A percentile compares a stretch with the other conserved stretches of the same genome.
Conservation (phyloP, 1,140 invertebrate species). For the Trachymyrmex septentrionalis region DNA sequence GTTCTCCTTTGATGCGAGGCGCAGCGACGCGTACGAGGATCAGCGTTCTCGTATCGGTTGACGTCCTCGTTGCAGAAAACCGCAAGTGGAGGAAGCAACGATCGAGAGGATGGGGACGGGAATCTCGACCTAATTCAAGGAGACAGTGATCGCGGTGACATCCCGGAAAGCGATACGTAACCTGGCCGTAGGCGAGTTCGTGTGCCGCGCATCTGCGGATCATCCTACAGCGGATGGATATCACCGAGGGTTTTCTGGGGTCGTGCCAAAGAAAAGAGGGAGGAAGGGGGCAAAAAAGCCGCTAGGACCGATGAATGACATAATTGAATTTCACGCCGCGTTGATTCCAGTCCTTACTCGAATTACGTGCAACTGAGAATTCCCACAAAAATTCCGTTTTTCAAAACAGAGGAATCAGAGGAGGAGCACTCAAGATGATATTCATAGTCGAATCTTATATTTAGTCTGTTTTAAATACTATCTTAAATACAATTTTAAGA, state of each 20-base stretch:
- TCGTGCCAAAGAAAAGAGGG: not conserved
- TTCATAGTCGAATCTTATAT: no score
- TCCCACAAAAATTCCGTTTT: slow-evolving; percentile 49
- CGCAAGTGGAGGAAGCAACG: slow-evolving; percentile 35
- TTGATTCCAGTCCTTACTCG: slow-evolving; percentile 68
- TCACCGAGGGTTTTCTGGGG: slow-evolving; percentile 66
- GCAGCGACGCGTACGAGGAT: slow-evolving; percentile 70
- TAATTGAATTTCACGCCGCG: slow-evolving; percentile 85
- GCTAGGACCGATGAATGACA: slow-evolving; percentile 81
- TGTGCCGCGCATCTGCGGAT: slow-evolving; percentile 83
- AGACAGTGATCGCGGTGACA: slow-evolving; percentile 83
- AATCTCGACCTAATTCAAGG: slow-evolving; percentile 76
- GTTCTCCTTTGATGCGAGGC: slow-evolving; percentile 68
- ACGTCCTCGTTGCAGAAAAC: slow-evolving; percentile 67
- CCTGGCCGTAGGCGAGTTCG: slow-evolving; percentile 68
- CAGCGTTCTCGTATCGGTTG: slow-evolving; percentile 33
- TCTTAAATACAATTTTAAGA: no score
- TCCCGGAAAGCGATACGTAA: slow-evolving; percentile 77
- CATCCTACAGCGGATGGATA: slow-evolving; percentile 77
- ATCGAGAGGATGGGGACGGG: slow-evolving; percentile 54
- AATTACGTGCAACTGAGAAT: not conserved
- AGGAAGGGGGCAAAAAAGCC: slow-evolving; percentile 43
- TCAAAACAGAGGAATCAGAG: not conserved
- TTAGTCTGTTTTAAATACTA: no score
- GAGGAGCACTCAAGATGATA: no score